Evolutionary conservation across 2,888 invertebrate genomes (phyloP), one percentile per base, ranked within the genome.

Genomic region (Trichopria drosophilae): DNA sequence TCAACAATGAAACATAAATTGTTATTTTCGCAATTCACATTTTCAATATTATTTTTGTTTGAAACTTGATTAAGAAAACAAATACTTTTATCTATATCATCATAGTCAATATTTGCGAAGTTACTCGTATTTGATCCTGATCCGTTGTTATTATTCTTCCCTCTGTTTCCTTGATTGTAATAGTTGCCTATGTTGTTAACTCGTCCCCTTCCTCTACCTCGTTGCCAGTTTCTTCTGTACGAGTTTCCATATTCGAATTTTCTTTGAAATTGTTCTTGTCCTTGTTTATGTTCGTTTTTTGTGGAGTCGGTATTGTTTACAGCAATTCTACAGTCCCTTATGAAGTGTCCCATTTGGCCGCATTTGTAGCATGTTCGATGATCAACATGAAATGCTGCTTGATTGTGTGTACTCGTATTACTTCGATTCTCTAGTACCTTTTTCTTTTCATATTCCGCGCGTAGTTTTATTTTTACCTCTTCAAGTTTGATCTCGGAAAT

Each of bases 1-100:
- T 50, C 43, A 18, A 50, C 18, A 32, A 22, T 34, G 32, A 48
- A 48, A 5, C 7, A 19, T 12, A 49, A 16, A 6, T 6, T 31
- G 22, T 32, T 18, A 12, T 29, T 24, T 10, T 44, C n/a, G n/a
- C n/a, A n/a, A n/a, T n/a, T n/a, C n/a, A n/a, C n/a, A n/a, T n/a
- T n/a, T n/a, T n/a, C n/a, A n/a, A n/a, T n/a, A n/a, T n/a, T n/a
- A n/a, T n/a, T n/a, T n/a, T n/a, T n/a, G n/a, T n/a, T n/a, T n/a
- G n/a, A n/a, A n/a, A n/a, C n/a, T n/a, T n/a, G n/a, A n/a, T n/a
- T n/a, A n/a, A n/a, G n/a, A n/a, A n/a, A n/a, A n/a, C n/a, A n/a
- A n/a, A n/a, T n/a, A n/a, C n/a, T n/a, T n/a, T n/a, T n/a, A n/a
- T n/a, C n/a, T n/a, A n/a, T n/a, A n/a, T n/a, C n/a, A n/a, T n/a